phyloP scores from a whole-genome alignment of 2,113 vertebrate genomes.

The Forbesichthys papilliferus region DNA sequence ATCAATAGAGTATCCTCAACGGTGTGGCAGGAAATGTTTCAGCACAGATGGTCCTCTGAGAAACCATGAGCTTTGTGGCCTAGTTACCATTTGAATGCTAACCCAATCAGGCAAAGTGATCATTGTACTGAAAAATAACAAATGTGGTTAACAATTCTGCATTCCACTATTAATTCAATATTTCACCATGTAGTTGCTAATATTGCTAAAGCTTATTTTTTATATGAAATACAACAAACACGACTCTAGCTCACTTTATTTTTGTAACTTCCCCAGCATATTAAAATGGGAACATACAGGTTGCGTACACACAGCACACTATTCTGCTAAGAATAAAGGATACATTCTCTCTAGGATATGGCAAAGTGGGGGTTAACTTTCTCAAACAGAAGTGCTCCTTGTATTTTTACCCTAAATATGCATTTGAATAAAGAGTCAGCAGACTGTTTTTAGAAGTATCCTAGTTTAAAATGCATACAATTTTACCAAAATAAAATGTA shows the following conservation, averaged over 20 bases:
- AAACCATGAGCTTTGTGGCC: constrained; percentile 62
- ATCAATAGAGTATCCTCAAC: constrained; percentile 72
- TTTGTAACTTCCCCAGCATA: constrained; percentile 12
- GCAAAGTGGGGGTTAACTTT: not conserved
- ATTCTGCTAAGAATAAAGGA: constrained; percentile 39
- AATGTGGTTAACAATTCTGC: constrained; percentile 4
- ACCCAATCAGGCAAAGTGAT: constrained; percentile 41
- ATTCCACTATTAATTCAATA: not conserved
- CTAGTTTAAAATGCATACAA: no score
- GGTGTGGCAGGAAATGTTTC: constrained; percentile 62
- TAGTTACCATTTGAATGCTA: constrained; percentile 61
- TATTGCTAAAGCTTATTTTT: not conserved
- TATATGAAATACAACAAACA: constrained; percentile 1
- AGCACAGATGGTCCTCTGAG: constrained; percentile 62
- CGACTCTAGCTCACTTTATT: constrained; percentile 10
- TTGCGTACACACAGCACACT: constrained; percentile 29
- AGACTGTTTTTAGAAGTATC: no score
- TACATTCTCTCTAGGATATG: constrained; percentile 20
- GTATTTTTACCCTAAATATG: constrained; percentile 23
- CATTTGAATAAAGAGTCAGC: not conserved
- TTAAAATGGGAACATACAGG: constrained; percentile 22
- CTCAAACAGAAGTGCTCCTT: constrained; percentile 16
- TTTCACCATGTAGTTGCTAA: no score
- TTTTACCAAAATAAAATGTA: no score
- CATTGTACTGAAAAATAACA: constrained; percentile 26